Percentiles rank a stretch among this genome's conserved stretches.
Evolutionary conservation across 2,113 vertebrate genomes (phyloP).

Genomic region (Ictalurus furcatus): DNA sequence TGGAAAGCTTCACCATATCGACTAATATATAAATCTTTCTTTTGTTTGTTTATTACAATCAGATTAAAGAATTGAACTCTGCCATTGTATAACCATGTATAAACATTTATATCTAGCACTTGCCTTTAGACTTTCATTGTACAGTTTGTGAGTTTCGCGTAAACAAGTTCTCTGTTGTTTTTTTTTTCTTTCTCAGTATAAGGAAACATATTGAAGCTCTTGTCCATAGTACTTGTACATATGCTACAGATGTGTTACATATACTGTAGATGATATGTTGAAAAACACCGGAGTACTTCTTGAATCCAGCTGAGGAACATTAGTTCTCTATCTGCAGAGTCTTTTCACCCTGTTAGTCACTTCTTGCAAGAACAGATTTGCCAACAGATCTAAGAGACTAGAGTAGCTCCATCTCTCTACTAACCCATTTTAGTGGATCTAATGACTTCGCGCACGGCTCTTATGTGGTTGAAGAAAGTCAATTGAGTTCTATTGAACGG

Average conservation of each 20-base stretch:
- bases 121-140: neutral
- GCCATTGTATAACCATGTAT: too few relatives aligned
- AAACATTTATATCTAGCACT: neutral
- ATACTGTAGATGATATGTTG: neutral
- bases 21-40: neutral
- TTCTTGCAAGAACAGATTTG: neutral
- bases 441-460: neutral
- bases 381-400: neutral
- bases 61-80: too few relatives aligned
- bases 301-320: neutral
- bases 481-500: slow-evolving; percentile 11
- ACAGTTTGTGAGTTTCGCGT: neutral
- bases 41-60: neutral
- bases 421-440: neutral
- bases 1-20: too few relatives aligned
- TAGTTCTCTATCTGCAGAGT: neutral
- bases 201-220: neutral
- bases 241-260: neutral
- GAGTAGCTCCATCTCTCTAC: neutral
- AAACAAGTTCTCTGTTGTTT: neutral
- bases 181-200: neutral
- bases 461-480: slow-evolving; percentile 23
- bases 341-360: neutral
- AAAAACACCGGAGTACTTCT: neutral
- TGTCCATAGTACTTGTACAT: neutral